Base-by-base conservation (phyloP, 2,797 vertebrate species). In the Danio albolineatus region DNA sequence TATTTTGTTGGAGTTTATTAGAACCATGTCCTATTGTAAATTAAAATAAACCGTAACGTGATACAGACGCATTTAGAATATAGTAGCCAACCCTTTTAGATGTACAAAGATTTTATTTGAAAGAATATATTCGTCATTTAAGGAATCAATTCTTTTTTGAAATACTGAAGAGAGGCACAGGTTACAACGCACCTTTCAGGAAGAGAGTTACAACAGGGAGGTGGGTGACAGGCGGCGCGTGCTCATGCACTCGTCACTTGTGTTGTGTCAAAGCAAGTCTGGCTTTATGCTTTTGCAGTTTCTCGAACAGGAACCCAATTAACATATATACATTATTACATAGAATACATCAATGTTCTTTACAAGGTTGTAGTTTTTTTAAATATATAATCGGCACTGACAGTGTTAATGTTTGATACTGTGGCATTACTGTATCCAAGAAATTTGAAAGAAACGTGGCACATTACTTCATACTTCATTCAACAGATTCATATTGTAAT, bases 201-300 rank as follows among this genome's bases (percentile, higher is more conserved):
- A 72, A 79, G 59, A 60, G 64, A 7, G 41, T 19, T 56, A 28
- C 16, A 38, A 12, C 12, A 2, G 39, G 2, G 41, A 46, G 5
- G 69, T 78, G 78, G 60, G 78, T 65, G 69, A 72, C 39, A 54
- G 78, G 16, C 59, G 16, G 39, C 49, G 69, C 78, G 60, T 49
- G 78, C 21, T 56, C 78, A 44, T 78, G 60, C 60, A 19, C 6
- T 14, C 46, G 76, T 12, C 56, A 51, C 28, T 61, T n/a, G 65
- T 46, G 61, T 66, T 59, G 62, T 61, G 81, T 82, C 78, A 74
- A 62, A 72, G 28, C 51, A 61, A 78, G 69, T 69, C 38, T 48
- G 57, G 48, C 21, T 38, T 62, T 75, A 39, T 10, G 28, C 56
- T 13, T 61, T 62, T 13, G 28, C 28, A 41, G 38, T 62, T 17